Evolutionary conservation across 2,888 invertebrate genomes (phyloP).

Genomic region (Disparrhopalites patrizii): DNA sequence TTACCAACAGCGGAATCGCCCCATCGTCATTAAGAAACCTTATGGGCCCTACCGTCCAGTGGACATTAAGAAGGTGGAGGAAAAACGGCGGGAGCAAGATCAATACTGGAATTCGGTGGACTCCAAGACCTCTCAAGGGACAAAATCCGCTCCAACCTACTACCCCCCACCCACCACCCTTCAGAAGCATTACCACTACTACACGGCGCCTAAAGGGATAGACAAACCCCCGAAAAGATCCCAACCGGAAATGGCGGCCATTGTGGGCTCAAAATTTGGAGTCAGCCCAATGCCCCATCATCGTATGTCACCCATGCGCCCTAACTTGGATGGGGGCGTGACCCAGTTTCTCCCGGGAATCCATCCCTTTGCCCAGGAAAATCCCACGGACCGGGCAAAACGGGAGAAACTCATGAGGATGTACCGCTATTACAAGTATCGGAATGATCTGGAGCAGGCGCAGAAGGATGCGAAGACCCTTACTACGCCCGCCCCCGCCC

Average conservation of each 20-base stretch:
- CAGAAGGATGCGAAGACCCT: background rate
- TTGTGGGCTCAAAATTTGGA: too few relatives aligned
- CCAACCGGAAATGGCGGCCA: too few relatives aligned
- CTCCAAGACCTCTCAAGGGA: background rate
- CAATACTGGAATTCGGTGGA: constrained; percentile 32
- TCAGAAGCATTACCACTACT: constrained; percentile 26
- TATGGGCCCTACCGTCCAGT: constrained; percentile 32
- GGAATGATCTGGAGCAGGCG: constrained; percentile 37
- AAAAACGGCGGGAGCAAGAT: constrained; percentile 36
- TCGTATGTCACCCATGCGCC: too few relatives aligned
- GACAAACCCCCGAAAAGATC: too few relatives aligned
- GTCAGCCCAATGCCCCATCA: too few relatives aligned
- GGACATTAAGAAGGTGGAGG: constrained; percentile 22
- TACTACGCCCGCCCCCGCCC: background rate
- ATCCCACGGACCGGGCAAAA: constrained; percentile 1
- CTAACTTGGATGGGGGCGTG: too few relatives aligned
- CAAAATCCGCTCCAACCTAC: background rate
- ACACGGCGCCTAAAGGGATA: too few relatives aligned
- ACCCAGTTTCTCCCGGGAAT: too few relatives aligned
- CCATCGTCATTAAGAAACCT: constrained; percentile 44
- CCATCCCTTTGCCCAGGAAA: too few relatives aligned
- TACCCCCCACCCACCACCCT: background rate
- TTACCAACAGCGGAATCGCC: constrained; percentile 29
- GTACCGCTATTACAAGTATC: constrained; percentile 45
- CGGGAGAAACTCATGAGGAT: constrained; percentile 35